Evolutionary conservation across 2,797 vertebrate species (phyloP), one percentile per base, ranked within the genome.

Genomic region (Clarias pachynema): DNA sequence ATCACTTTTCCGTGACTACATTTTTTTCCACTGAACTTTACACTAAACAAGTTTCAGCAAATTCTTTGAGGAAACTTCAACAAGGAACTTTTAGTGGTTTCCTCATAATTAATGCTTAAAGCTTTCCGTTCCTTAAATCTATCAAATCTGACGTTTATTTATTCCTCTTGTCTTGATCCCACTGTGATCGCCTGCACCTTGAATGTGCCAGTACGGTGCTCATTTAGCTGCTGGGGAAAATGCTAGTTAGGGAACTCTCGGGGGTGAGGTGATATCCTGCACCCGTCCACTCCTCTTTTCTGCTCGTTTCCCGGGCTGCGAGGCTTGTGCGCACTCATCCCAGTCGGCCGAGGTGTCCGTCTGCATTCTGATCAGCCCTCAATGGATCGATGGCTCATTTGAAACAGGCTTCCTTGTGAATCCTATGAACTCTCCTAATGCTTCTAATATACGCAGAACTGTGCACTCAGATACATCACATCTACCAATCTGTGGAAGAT

Each of bases 71-170:
- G 16, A 65, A 80, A n/a, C 16, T 7, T 18, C 53, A 40, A 34
- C 22, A 88, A 91, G 81, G 73, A 87, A 87, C 84, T 87, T 86
- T 12, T 29, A 22, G 91, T 92, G 86, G 85, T 89, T 94, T 93
- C 92, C 90, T 92, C 89, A 91, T 93, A 91, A 87, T 89, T 85
- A 86, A 90, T 91, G 77, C 73, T 53, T 57, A 72, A 20, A 20
- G 57, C 57, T 83, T 44, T 85, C 73, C 74, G 12, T 34, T 73
- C 9, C 68, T 66, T 31, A 10, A 40, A 60, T 59, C 44, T 62
- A 73, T 15, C 34, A 81, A 20, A 53, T 24, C 66, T 56, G 72
- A 2, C 22, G 31, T 82, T 57, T 26, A 31, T 82, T 44, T 22
- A 29, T 68, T 74, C 75, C 34, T 49, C 20, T 56, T 37, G 6